These are phyloP conservation scores for Adelphocoris suturalis DNA, from an alignment of 2,888 invertebrate species.

Conservation along the genomic window DNA sequence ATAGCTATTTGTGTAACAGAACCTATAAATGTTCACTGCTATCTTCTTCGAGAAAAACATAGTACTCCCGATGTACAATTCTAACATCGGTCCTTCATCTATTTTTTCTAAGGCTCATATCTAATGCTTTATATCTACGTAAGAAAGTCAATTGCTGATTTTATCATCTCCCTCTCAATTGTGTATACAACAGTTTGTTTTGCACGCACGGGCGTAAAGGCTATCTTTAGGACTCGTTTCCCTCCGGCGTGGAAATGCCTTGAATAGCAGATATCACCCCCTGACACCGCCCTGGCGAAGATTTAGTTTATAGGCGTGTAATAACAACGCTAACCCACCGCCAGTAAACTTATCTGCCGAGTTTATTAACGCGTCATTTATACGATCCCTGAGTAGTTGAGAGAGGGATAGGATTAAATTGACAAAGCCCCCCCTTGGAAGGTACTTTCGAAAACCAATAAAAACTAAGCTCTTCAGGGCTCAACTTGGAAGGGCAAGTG, in stretches of 20 bases:
- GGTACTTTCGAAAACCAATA: conserved; percentile 25
- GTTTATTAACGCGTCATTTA: neutral
- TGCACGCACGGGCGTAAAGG: neutral
- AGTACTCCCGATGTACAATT: too few relatives aligned
- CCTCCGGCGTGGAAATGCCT: neutral
- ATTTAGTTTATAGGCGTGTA: conserved; percentile 17
- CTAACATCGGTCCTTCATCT: too few relatives aligned
- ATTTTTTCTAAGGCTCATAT: too few relatives aligned
- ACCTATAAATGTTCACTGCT: too few relatives aligned
- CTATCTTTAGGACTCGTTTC: conserved; percentile 7
- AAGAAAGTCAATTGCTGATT: neutral
- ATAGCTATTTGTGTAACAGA: too few relatives aligned
- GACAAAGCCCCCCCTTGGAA: neutral
- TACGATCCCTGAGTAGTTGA: neutral
- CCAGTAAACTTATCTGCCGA: neutral
- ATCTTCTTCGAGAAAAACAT: too few relatives aligned
- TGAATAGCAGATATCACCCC: conserved; percentile 26
- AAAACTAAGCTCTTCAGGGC: neutral
- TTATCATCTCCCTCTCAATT: neutral
- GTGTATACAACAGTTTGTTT: neutral
- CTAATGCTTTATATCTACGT: too few relatives aligned
- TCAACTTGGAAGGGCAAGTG: neutral
- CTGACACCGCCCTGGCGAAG: neutral
- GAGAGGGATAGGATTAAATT: neutral
- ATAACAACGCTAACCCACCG: neutral